phyloP scores from a whole-genome alignment of 2,113 vertebrate genomes.

The Carollia perspicillata region DNA sequence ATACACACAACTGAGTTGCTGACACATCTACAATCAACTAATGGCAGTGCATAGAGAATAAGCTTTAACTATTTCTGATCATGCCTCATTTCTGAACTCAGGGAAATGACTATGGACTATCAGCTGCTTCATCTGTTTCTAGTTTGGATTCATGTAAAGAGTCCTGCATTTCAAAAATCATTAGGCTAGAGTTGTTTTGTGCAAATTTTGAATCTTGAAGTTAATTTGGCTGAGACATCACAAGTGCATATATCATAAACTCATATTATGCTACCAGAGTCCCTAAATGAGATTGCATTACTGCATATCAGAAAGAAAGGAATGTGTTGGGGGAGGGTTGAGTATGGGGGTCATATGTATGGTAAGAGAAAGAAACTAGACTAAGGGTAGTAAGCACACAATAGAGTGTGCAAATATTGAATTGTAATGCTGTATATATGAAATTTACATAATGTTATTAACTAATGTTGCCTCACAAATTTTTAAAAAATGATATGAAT shows the following conservation, averaged over 20 bases:
- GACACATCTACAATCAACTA: constrained; percentile 74
- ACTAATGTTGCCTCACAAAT: background rate
- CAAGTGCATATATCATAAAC: constrained; percentile 27
- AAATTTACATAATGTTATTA: background rate
- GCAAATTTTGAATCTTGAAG: constrained; percentile 63
- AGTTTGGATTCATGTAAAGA: constrained; percentile 53
- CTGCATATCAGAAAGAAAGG: background rate
- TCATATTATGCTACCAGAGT: background rate
- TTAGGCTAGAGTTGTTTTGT: constrained; percentile 40
- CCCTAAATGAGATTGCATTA: background rate
- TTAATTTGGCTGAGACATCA: constrained; percentile 60
- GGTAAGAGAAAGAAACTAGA: background rate
- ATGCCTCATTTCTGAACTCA: constrained; percentile 57
- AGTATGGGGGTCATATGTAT: background rate
- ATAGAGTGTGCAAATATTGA: background rate
- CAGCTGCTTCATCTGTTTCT: constrained; percentile 71
- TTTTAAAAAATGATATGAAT: background rate
- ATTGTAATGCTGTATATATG: background rate
- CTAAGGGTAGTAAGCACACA: background rate
- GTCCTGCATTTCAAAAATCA: constrained; percentile 43
- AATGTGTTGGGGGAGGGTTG: background rate
- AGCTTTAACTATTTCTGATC: constrained; percentile 69
- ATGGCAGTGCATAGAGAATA: constrained; percentile 49
- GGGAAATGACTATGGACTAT: constrained; percentile 58
- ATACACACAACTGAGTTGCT: constrained; percentile 64